These are phyloP conservation scores for Ruditapes philippinarum DNA, from an alignment of 1,140 invertebrate genomes.

Conservation along the genomic window DNA sequence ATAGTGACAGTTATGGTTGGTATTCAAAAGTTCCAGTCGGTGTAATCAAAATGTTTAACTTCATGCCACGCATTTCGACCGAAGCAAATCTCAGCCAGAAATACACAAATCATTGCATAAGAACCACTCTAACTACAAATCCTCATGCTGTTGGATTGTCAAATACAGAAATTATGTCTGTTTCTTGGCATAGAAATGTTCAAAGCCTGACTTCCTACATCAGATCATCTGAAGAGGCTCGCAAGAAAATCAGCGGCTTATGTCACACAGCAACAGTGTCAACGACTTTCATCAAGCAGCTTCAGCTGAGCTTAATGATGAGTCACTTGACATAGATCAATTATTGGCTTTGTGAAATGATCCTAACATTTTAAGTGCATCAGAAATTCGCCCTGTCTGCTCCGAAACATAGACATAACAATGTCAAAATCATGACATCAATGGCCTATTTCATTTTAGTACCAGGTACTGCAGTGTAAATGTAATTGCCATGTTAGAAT, in stretches of 20 bases:
- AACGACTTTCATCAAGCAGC: too few species aligned
- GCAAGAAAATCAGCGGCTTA: neutral
- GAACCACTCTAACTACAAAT: neutral
- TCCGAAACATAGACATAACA: too few species aligned
- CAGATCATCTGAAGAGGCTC: neutral
- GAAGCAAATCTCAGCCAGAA: neutral
- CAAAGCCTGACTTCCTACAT: neutral
- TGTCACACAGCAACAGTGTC: too few species aligned
- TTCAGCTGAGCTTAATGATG: too few species aligned
- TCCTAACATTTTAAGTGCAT: too few species aligned
- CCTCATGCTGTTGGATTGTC: neutral
- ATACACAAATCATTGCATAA: slow-evolving; percentile 24
- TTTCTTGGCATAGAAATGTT: slow-evolving; percentile 8
- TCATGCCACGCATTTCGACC: neutral
- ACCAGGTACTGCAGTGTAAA: too few species aligned
- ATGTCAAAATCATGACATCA: too few species aligned
- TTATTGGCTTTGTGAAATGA: too few species aligned
- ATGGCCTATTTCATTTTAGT: too few species aligned
- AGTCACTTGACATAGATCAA: too few species aligned
- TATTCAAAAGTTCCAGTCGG: neutral
- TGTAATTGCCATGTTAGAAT: too few species aligned
- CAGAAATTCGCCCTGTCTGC: too few species aligned
- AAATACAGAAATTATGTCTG: slow-evolving; percentile 1
- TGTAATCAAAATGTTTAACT: neutral
- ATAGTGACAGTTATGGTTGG: neutral